A percentile compares a stretch with the other conserved stretches of the same genome.
Evolutionary conservation across 2,888 invertebrate genomes (phyloP).

Genomic region (Lymantria monacha): DNA sequence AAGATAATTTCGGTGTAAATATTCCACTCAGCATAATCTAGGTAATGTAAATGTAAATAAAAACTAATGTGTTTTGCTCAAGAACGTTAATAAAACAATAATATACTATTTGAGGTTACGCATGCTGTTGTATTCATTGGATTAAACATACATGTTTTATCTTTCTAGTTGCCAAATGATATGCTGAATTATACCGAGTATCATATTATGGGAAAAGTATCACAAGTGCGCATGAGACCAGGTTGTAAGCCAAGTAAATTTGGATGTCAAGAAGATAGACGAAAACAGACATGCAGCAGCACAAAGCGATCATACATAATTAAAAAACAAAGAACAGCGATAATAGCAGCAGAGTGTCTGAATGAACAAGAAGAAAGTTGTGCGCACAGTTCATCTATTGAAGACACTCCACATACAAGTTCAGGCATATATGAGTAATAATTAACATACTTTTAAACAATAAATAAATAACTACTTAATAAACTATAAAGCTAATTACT

Average conservation of each 20-base stretch:
- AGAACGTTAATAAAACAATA: too few species aligned
- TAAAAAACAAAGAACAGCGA: slow-evolving; percentile 13
- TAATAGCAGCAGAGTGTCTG: neutral
- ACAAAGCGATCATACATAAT: slow-evolving; percentile 8
- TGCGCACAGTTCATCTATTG: neutral
- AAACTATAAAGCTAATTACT: neutral
- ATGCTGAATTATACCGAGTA: slow-evolving; percentile 27
- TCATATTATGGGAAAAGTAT: slow-evolving; percentile 23
- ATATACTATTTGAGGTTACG: too few species aligned
- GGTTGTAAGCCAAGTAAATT: slow-evolving; percentile 24
- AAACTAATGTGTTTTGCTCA: too few species aligned
- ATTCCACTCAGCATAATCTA: too few species aligned
- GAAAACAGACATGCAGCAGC: slow-evolving; percentile 10
- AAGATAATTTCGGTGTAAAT: neutral
- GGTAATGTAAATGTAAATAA: too few species aligned
- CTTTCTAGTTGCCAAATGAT: slow-evolving; percentile 24
- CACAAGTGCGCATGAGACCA: slow-evolving; percentile 21
- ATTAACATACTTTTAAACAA: too few species aligned
- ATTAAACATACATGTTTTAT: too few species aligned
- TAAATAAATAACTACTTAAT: too few species aligned
- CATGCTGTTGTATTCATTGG: too few species aligned
- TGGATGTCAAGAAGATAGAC: slow-evolving; percentile 17
- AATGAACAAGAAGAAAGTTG: neutral
- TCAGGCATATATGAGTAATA: too few species aligned
- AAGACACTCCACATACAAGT: neutral